Conservation (phyloP, 1,140 invertebrate species). For the Eriocheir sinensis region DNA sequence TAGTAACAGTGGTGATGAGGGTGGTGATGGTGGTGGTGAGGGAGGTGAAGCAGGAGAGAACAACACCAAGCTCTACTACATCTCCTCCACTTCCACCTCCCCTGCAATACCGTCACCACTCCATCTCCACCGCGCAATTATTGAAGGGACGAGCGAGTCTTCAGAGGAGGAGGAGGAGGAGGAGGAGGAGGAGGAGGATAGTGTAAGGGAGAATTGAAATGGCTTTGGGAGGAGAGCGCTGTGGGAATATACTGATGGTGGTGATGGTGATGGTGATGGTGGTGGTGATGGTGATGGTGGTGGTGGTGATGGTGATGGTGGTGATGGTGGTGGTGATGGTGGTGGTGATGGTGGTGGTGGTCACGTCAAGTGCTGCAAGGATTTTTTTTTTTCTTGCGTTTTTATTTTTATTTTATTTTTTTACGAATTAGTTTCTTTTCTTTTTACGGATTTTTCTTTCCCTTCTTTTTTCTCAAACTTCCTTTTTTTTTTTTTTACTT, state of each 20-base stretch:
- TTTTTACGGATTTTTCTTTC: background rate
- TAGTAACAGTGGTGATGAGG: no score
- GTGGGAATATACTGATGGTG: conserved; percentile 11
- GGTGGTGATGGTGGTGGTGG: no score
- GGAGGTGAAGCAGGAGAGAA: no score
- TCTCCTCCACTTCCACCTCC: background rate
- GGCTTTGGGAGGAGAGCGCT: background rate
- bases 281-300: background rate
- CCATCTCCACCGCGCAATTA: conserved; percentile 22
- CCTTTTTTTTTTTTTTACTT: no score
- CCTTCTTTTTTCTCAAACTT: background rate
- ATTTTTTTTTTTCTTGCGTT: background rate
- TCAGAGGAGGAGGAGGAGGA: background rate
- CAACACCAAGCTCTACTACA: no score
- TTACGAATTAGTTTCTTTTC: no score
- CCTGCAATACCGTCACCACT: background rate
- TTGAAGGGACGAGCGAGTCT: no score
- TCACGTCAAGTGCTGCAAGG: no score
- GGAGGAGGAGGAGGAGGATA: background rate
- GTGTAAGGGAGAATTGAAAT: background rate
- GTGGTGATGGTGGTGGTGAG: no score
- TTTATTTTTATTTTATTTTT: no score
- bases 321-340: no score
- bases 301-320: no score
- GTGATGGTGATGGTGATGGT: background rate